phyloP scores from a whole-genome alignment of 2,797 vertebrate species.

The Podarcis siculus region DNA sequence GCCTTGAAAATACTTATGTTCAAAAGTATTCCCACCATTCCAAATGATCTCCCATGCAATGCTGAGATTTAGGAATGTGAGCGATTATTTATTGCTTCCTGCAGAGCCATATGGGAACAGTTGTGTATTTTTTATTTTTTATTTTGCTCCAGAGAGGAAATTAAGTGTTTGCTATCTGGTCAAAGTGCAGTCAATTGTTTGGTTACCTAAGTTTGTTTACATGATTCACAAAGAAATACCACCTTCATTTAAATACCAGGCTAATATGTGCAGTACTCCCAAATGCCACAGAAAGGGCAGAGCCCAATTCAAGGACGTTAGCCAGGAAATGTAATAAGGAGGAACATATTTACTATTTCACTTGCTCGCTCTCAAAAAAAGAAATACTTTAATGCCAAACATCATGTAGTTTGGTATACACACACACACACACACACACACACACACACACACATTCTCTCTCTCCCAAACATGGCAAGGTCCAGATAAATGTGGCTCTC shows the following conservation, averaged over 20 bases:
- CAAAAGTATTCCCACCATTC: slow-evolving; percentile 33
- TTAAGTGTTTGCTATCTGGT: slow-evolving; percentile 21
- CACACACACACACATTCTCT: not conserved
- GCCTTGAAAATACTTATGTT: slow-evolving; percentile 21
- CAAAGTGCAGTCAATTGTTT: slow-evolving; percentile 1
- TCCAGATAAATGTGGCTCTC: not conserved
- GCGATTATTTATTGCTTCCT: slow-evolving; percentile 57
- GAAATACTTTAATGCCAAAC: not conserved
- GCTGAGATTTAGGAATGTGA: slow-evolving; percentile 36
- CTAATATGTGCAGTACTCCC: not conserved
- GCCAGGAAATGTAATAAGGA: slow-evolving; percentile 3
- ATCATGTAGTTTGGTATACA: not conserved
- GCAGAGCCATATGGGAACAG: slow-evolving; percentile 22
- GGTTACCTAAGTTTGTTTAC: slow-evolving; percentile 8
- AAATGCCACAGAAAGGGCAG: slow-evolving; percentile 36
- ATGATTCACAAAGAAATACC: slow-evolving; percentile 27
- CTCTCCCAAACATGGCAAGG: not conserved
- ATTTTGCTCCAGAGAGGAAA: slow-evolving; percentile 26
- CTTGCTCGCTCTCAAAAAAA: not conserved
- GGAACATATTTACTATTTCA: not conserved
- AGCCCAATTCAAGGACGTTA: slow-evolving; percentile 26
- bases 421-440: not conserved
- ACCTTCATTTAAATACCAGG: slow-evolving; percentile 13
- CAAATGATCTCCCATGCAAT: slow-evolving; percentile 33
- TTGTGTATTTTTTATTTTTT: not conserved